Percentiles rank a stretch among this genome's conserved stretches.
phyloP scores from a whole-genome alignment of 2,797 vertebrate genomes.

The Alosa sapidissima region DNA sequence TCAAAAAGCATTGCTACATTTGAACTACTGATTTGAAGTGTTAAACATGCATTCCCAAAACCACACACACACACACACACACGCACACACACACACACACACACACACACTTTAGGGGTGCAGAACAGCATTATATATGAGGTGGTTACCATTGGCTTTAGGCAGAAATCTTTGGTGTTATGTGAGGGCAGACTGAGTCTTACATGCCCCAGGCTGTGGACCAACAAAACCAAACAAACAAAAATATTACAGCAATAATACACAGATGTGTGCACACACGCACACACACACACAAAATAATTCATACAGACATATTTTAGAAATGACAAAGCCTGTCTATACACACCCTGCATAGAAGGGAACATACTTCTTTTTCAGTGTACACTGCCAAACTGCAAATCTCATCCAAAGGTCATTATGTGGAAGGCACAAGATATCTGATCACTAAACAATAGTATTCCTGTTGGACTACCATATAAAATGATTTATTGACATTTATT shows the following conservation, averaged over 20 bases:
- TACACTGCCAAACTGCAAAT: neutral
- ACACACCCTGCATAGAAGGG: neutral
- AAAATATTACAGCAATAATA: neutral
- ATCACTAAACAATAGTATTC: neutral
- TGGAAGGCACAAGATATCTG: neutral
- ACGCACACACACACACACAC: too few species aligned
- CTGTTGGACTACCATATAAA: neutral
- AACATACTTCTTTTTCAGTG: neutral
- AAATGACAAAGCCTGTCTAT: neutral
- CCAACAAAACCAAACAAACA: neutral
- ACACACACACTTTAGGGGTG: too few species aligned
- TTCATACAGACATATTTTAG: neutral
- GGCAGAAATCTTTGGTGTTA: neutral
- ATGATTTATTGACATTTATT: neutral
- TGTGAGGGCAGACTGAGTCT: neutral
- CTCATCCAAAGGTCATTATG: neutral
- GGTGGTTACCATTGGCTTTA: too few species aligned
- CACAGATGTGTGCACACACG: neutral
- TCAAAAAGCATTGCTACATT: neutral
- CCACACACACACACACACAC: too few species aligned
- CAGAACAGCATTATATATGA: too few species aligned
- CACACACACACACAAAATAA: neutral
- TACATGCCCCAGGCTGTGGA: neutral
- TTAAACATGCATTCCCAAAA: neutral
- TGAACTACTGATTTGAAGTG: neutral